Evolutionary conservation across 2,113 vertebrate genomes (phyloP), one percentile per base, ranked within the genome.

Genomic region (Calidris pygmaea): DNA sequence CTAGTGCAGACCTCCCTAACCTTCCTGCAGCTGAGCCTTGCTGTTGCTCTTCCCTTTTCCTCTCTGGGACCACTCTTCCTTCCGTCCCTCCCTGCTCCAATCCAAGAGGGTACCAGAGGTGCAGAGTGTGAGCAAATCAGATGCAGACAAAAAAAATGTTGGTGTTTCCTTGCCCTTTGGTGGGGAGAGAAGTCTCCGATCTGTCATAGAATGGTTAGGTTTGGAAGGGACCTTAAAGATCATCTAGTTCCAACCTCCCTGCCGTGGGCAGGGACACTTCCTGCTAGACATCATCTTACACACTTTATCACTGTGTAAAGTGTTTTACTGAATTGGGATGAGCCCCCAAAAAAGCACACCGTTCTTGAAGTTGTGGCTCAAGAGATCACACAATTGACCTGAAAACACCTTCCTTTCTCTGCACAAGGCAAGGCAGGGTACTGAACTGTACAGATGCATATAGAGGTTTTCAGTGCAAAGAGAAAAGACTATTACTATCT

Each of bases 301-400:
- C 12, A 5, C 7, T 65, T 75, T 12, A 47, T 45, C 2, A 0
- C 30, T 24, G 3, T 27, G 30, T 56, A 10, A 55, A 71, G 10
- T 26, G 9, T 77, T 87, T 62, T 37, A 39, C 17, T 85, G 71
- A 48, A 32, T 52, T 22, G 71, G 3, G 11, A 37, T 79, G 21
- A 85, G 41, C 21, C 9, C 17, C 10, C 17, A 84, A 30, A 71
- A 62, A 68, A 72, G 4, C 1, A 1, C 0, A 0, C 29, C n/a
- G 1, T 16, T 74, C 16, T 26, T 68, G n/a, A 73, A 87, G 30
- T 48, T 3, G 0, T 41, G 29, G 41, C n/a, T 84, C 12, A 27
- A 67, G 48, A 50, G 10, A 48, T 73, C 9, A 37, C 17, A 41
- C 2, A 24, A 1, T 50, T 80, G 37, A 30, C 29, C 35, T 71